A percentile compares a stretch with the other conserved stretches of the same genome.
These are phyloP conservation scores for Amblyraja radiata DNA, from an alignment of 2,797 vertebrate species.

Conservation along the genomic window DNA sequence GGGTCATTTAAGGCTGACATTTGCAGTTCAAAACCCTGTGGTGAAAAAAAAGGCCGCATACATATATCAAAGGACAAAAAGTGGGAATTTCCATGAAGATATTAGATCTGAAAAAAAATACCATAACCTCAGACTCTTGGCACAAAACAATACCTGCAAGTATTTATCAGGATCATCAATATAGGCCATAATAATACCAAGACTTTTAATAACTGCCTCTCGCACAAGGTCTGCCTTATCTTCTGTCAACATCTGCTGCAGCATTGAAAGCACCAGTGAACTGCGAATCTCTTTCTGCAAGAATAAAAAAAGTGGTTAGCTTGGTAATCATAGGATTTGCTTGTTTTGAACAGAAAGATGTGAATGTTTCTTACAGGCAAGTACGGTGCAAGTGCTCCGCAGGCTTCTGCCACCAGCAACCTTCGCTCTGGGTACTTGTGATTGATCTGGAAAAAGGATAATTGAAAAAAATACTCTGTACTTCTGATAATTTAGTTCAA, in stretches of 20 bases:
- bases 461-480: background rate
- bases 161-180: slow-evolving; percentile 97
- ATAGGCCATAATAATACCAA: slow-evolving; percentile 94
- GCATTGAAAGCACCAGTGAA: slow-evolving; percentile 92
- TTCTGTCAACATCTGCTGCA: slow-evolving; percentile 96
- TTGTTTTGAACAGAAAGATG: background rate
- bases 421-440: slow-evolving; percentile 98
- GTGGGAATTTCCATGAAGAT: slow-evolving; percentile 28
- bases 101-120: background rate
- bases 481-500: background rate
- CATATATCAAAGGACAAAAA: background rate
- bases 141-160: slow-evolving; percentile 69
- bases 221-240: slow-evolving; percentile 97
- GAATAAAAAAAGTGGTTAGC: background rate
- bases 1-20: slow-evolving; percentile 86
- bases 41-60: slow-evolving; percentile 27
- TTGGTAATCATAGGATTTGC: background rate
- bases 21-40: slow-evolving; percentile 90
- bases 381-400: slow-evolving; percentile 91
- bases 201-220: slow-evolving; percentile 96
- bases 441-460: slow-evolving; percentile 73
- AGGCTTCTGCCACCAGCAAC: slow-evolving; percentile 90
- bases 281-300: slow-evolving; percentile 94
- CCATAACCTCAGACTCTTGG: background rate
- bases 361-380: slow-evolving; percentile 77